Conservation (phyloP, 2,888 invertebrate genomes). For the Stenodera caucasica region DNA sequence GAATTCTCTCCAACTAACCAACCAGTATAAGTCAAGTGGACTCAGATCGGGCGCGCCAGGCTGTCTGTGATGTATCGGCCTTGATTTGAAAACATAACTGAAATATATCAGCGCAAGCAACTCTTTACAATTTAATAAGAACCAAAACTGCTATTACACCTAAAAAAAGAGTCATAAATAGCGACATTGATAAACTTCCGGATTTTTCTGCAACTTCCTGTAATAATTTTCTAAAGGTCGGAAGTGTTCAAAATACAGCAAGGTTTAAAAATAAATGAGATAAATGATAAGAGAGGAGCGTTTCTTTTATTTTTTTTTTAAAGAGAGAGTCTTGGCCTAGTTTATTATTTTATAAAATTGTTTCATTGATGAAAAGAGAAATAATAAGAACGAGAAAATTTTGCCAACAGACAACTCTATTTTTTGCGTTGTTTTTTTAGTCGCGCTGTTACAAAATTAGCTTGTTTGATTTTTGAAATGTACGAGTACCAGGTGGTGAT, state of each 20-base stretch:
- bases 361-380: background rate
- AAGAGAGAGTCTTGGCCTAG: background rate
- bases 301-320: too few relatives aligned
- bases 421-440: too few relatives aligned
- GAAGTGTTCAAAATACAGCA: background rate
- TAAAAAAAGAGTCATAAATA: background rate
- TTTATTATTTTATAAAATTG: conserved; percentile 1
- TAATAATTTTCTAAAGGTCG: background rate
- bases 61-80: conserved; percentile 25
- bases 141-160: too few relatives aligned
- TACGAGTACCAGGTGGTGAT: conserved; percentile 2
- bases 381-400: background rate
- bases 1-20: conserved; percentile 1
- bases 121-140: conserved; percentile 1
- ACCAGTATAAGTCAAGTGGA: conserved; percentile 14
- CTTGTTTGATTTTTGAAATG: background rate
- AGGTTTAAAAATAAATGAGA: too few relatives aligned
- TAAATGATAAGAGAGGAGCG: too few relatives aligned
- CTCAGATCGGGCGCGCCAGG: conserved; percentile 19
- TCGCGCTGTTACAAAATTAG: conserved; percentile 6
- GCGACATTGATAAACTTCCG: background rate
- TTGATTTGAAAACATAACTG: conserved; percentile 12
- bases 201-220: background rate
- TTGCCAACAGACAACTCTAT: background rate
- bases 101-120: background rate